Percentiles rank a stretch among this genome's conserved stretches.
Conservation (phyloP, 2,888 invertebrate species). For the Caenorhabditis sp. region DNA sequence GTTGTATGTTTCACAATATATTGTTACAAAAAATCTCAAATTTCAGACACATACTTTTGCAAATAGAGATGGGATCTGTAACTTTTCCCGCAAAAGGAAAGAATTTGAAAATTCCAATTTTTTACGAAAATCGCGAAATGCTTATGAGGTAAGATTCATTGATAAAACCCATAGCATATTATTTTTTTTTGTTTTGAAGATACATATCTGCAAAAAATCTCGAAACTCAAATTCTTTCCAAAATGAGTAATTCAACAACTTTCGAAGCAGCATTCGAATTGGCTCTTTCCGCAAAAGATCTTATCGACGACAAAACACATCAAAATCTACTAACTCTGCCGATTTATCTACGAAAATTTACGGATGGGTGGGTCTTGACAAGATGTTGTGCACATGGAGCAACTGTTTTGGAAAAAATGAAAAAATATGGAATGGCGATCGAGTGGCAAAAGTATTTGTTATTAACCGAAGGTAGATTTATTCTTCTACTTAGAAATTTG, state of each 20-base stretch:
- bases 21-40: neutral
- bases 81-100: conserved; percentile 37
- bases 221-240: conserved; percentile 32
- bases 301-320: conserved; percentile 11
- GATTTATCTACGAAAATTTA: conserved; percentile 76
- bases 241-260: conserved; percentile 5
- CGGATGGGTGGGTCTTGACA: conserved; percentile 74
- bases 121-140: conserved; percentile 29
- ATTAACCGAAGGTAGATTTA: conserved; percentile 71
- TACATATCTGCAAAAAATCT: conserved; percentile 47
- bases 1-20: conserved; percentile 31
- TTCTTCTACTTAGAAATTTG: neutral
- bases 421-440: conserved; percentile 74
- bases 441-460: conserved; percentile 75
- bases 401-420: conserved; percentile 73
- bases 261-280: conserved; percentile 25
- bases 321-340: conserved; percentile 71
- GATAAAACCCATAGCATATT: neutral
- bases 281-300: conserved; percentile 15
- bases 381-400: conserved; percentile 72
- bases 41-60: conserved; percentile 30
- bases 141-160: conserved; percentile 5
- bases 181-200: conserved; percentile 16
- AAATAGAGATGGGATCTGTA: conserved; percentile 26
- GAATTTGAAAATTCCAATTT: conserved; percentile 20